A percentile compares a stretch with the other conserved stretches of the same genome.
phyloP scores from a whole-genome alignment of 2,888 invertebrate genomes.

The Smittia aterrima region DNA sequence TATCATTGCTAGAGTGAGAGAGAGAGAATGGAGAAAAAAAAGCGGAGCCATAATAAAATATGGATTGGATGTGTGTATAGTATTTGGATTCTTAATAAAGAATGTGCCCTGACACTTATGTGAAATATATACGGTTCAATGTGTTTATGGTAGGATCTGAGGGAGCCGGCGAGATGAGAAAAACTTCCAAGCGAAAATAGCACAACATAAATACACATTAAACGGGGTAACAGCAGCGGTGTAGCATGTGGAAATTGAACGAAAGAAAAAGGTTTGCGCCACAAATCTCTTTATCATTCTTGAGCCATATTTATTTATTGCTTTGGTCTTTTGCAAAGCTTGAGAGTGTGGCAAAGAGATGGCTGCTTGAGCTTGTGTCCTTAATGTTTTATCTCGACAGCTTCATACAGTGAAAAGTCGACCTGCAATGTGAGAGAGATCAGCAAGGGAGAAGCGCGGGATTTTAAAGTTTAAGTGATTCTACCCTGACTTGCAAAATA shows the following conservation, averaged over 20 bases:
- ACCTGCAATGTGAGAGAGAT: constrained; percentile 29
- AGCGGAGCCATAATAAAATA: constrained; percentile 19
- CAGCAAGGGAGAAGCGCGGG: neutral
- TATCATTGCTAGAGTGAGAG: neutral
- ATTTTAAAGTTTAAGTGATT: neutral
- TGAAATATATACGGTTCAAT: constrained; percentile 4
- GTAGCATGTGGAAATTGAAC: constrained; percentile 21
- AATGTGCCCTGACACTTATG: constrained; percentile 27
- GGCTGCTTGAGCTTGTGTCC: neutral
- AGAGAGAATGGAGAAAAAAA: neutral
- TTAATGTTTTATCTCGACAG: neutral
- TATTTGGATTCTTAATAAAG: constrained; percentile 11
- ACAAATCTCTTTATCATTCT: constrained; percentile 39
- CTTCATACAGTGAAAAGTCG: constrained; percentile 11
- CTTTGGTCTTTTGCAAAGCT: neutral
- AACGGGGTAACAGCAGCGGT: constrained; percentile 10
- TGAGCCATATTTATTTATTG: constrained; percentile 41
- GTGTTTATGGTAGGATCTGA: neutral
- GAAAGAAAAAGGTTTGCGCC: constrained; percentile 23
- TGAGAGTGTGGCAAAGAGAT: neutral
- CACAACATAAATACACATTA: constrained; percentile 40
- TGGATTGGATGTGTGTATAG: constrained; percentile 13
- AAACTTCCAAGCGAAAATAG: neutral
- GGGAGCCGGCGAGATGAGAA: neutral
- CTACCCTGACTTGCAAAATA: too few relatives aligned